phyloP scores from a whole-genome alignment of 2,797 vertebrate genomes.

The Parauchenoglanis ngamensis region DNA sequence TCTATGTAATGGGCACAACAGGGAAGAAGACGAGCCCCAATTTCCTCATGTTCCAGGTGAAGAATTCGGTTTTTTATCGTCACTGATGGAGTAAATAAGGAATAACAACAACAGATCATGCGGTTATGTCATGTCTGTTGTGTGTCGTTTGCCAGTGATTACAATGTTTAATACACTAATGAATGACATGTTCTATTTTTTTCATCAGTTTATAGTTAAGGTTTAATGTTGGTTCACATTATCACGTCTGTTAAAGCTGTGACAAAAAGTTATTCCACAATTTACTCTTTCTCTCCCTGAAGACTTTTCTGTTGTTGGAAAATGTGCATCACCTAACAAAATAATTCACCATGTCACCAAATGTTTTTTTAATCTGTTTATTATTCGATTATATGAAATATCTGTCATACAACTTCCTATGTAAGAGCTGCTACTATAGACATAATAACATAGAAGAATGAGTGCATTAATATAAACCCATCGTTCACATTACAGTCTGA shows the following conservation, averaged over 20 bases:
- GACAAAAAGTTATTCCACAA: neutral
- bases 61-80: neutral
- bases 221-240: neutral
- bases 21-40: conserved; percentile 93
- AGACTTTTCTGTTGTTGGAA: neutral
- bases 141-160: neutral
- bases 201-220: too few relatives aligned
- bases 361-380: neutral
- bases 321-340: neutral
- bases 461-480: neutral
- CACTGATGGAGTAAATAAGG: neutral
- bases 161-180: neutral
- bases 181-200: too few relatives aligned
- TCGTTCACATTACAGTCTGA: neutral
- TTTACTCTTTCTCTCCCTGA: neutral
- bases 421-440: neutral
- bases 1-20: conserved; percentile 95
- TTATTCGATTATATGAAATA: neutral
- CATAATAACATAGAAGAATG: too few relatives aligned
- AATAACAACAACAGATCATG: neutral
- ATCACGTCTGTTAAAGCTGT: neutral
- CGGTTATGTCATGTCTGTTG: neutral
- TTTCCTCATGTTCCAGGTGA: conserved; percentile 98
- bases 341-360: too few relatives aligned
- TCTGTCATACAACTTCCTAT: neutral